phyloP scores from a whole-genome alignment of 2,797 vertebrate genomes.

The Podarcis lilfordi region DNA sequence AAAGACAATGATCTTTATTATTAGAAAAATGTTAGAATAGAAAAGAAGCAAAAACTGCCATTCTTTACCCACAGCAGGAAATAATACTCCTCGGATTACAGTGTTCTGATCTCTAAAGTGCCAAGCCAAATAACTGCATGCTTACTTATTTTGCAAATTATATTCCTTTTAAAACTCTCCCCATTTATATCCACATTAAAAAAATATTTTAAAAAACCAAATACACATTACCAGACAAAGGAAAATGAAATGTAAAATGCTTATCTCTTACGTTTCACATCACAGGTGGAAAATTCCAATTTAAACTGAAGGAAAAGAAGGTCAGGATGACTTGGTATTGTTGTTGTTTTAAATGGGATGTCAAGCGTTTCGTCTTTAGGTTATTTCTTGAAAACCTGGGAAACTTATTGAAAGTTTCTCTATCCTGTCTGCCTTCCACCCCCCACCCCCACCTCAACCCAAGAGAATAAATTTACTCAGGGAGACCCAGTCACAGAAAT shows the following conservation, averaged over 20 bases:
- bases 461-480: not conserved
- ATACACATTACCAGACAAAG: conserved; percentile 16
- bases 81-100: conserved; percentile 62
- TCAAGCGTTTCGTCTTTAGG: conserved; percentile 58
- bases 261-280: conserved; percentile 61
- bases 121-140: conserved; percentile 52
- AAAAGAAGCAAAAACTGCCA: conserved; percentile 57
- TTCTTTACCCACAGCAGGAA: conserved; percentile 68
- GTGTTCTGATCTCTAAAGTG: conserved; percentile 59
- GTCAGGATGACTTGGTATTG: conserved; percentile 53
- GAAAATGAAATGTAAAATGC: conserved; percentile 63
- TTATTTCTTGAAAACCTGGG: conserved; percentile 57
- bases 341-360: conserved; percentile 45
- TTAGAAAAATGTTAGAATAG: conserved; percentile 67
- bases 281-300: conserved; percentile 53
- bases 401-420: conserved; percentile 67
- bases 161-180: conserved; percentile 57
- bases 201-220: conserved; percentile 27
- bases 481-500: not conserved
- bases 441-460: too few relatives aligned
- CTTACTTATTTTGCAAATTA: conserved; percentile 55
- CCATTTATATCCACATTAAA: conserved; percentile 33
- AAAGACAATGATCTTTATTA: conserved; percentile 72
- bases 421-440: conserved; percentile 28
- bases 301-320: conserved; percentile 56